Evolutionary conservation across 2,888 invertebrate species (phyloP).

Genomic region (Aphodius sticticus): DNA sequence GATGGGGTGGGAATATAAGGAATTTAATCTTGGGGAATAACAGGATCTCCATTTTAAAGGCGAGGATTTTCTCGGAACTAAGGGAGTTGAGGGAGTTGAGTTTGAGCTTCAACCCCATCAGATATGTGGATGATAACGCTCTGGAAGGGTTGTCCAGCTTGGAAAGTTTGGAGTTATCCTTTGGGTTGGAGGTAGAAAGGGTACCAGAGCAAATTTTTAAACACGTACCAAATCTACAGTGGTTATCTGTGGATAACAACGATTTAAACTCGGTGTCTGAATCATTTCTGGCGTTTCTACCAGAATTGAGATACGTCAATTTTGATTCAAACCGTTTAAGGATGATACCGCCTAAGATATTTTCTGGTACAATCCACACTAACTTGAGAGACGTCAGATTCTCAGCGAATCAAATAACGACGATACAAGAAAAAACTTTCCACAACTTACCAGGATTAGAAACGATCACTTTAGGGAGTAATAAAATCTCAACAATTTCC

Average conservation of each 20-base stretch:
- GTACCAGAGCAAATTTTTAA: constrained; percentile 80
- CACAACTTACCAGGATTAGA: constrained; percentile 75
- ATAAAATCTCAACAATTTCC: constrained; percentile 76
- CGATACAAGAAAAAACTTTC: constrained; percentile 75
- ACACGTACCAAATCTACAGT: constrained; percentile 77
- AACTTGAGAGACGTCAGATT: constrained; percentile 81
- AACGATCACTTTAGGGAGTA: constrained; percentile 80
- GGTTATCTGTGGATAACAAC: constrained; percentile 89
- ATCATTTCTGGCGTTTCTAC: constrained; percentile 74
- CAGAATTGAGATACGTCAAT: constrained; percentile 80
- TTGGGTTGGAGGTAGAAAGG: constrained; percentile 81
- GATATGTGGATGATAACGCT: constrained; percentile 81
- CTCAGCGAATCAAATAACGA: constrained; percentile 80
- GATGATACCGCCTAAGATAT: constrained; percentile 72
- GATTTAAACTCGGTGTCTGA: constrained; percentile 78
- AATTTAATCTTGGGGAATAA: constrained; percentile 86
- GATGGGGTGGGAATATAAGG: constrained; percentile 81
- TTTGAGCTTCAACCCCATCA: constrained; percentile 89
- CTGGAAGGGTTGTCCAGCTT: constrained; percentile 80
- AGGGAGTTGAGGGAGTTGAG: constrained; percentile 86
- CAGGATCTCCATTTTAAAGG: constrained; percentile 76
- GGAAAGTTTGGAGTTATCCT: constrained; percentile 86
- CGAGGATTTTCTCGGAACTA: constrained; percentile 76
- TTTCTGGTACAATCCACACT: constrained; percentile 73
- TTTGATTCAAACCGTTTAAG: constrained; percentile 85